Conservation (phyloP, 2,113 vertebrate genomes). For the Sinocyclocheilus maitianheensis region DNA sequence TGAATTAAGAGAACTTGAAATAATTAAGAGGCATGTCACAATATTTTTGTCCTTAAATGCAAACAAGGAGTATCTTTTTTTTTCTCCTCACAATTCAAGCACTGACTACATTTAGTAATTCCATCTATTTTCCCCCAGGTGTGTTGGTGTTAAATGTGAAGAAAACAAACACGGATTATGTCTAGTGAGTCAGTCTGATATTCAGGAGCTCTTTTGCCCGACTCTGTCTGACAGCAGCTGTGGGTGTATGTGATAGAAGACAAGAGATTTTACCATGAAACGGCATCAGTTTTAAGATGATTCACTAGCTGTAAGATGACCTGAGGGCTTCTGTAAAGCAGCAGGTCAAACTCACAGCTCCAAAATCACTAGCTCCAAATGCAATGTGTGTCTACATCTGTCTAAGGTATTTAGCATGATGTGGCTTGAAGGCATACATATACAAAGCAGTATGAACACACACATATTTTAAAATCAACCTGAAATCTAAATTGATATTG, state of each 20-base stretch:
- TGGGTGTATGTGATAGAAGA: background rate
- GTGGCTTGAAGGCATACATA: background rate
- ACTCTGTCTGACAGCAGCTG: background rate
- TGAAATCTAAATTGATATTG: background rate
- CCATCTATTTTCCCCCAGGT: no score
- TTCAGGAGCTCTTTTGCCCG: background rate
- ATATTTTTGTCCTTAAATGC: no score
- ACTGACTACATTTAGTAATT: background rate
- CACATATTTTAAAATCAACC: background rate
- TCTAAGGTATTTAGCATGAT: background rate
- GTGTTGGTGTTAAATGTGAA: background rate
- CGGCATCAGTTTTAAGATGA: constrained; percentile 5
- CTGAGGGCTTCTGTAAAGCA: background rate
- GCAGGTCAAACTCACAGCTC: constrained; percentile 19
- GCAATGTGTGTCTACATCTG: background rate
- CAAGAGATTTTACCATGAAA: constrained; percentile 11
- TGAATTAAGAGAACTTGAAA: no score
- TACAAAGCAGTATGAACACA: background rate
- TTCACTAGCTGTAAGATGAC: constrained; percentile 12
- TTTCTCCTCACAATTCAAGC: background rate
- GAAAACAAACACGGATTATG: background rate
- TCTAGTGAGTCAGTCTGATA: background rate
- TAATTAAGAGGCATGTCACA: no score
- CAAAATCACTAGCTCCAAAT: constrained; percentile 8
- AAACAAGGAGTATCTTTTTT: no score